Conservation (phyloP, 2,113 vertebrate species). For the Ardeotis arabs region DNA sequence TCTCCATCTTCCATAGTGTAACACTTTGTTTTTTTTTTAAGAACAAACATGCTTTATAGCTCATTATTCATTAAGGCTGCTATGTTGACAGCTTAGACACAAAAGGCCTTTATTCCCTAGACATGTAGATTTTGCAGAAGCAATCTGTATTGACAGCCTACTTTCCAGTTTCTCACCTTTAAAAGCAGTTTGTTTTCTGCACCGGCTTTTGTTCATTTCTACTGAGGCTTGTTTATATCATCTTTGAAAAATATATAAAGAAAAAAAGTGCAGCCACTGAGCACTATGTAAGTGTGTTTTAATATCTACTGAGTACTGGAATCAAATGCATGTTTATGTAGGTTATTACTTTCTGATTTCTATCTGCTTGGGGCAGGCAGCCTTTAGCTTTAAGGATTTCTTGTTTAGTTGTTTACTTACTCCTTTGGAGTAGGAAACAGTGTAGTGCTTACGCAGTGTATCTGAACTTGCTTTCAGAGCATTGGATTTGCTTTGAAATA, state of each 20-base stretch:
- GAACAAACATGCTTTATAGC: neutral
- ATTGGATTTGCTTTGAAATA: neutral
- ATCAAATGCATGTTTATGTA: neutral
- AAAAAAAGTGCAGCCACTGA: neutral
- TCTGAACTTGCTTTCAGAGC: neutral
- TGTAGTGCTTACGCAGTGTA: neutral
- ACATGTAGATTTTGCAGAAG: neutral
- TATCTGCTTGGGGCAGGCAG: neutral
- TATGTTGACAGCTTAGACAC: neutral
- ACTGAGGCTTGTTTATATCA: neutral
- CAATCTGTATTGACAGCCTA: neutral
- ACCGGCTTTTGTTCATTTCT: neutral
- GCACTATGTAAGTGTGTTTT: neutral
- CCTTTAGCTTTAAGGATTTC: neutral
- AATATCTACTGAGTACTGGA: neutral
- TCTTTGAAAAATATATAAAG: neutral
- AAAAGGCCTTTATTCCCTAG: neutral
- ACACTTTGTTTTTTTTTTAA: neutral
- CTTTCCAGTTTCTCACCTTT: neutral
- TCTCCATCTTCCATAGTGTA: constrained; percentile 87
- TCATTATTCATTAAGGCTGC: neutral
- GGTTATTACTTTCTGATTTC: neutral
- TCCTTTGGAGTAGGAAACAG: neutral
- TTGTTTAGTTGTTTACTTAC: neutral
- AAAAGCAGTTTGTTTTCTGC: neutral